These are phyloP conservation scores for Australoheros scitulus DNA, from an alignment of 2,113 vertebrate species.

Conservation along the genomic window DNA sequence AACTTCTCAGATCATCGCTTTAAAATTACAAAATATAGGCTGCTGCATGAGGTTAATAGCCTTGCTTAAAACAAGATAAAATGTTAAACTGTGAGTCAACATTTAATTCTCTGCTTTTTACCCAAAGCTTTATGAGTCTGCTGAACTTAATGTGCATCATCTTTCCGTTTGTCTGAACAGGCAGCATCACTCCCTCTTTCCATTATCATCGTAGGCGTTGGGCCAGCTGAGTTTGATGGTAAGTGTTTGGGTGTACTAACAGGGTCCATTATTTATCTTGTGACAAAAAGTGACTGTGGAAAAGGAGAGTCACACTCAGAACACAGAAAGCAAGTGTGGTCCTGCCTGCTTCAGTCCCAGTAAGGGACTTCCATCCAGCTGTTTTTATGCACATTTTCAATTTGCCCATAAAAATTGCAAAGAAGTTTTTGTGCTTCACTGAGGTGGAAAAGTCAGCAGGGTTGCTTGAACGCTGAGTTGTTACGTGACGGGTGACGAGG, in stretches of 20 bases:
- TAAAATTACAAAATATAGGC: background rate
- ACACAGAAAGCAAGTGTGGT: background rate
- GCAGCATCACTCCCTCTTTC: conserved; percentile 95
- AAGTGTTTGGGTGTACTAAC: conserved; percentile 63
- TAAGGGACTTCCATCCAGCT: background rate
- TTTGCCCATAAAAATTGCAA: background rate
- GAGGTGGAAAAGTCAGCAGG: background rate
- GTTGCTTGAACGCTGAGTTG: background rate
- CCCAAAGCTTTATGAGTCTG: background rate
- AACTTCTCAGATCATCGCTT: conserved; percentile 1
- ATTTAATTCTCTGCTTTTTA: background rate
- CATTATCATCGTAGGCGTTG: conserved; percentile 96
- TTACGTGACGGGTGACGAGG: background rate
- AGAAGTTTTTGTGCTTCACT: background rate
- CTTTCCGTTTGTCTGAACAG: conserved; percentile 70
- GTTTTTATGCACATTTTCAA: background rate
- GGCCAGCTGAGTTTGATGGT: conserved; percentile 98
- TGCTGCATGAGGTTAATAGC: background rate
- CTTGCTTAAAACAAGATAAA: background rate
- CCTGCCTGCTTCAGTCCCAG: background rate
- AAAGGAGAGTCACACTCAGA: background rate
- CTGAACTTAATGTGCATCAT: background rate
- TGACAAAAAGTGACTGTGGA: background rate
- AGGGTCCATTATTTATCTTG: background rate
- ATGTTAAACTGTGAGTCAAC: background rate